A percentile compares a stretch with the other conserved stretches of the same genome.
phyloP scores from a whole-genome alignment of 1,140 invertebrate genomes.

The Drosophila equinoxialis region DNA sequence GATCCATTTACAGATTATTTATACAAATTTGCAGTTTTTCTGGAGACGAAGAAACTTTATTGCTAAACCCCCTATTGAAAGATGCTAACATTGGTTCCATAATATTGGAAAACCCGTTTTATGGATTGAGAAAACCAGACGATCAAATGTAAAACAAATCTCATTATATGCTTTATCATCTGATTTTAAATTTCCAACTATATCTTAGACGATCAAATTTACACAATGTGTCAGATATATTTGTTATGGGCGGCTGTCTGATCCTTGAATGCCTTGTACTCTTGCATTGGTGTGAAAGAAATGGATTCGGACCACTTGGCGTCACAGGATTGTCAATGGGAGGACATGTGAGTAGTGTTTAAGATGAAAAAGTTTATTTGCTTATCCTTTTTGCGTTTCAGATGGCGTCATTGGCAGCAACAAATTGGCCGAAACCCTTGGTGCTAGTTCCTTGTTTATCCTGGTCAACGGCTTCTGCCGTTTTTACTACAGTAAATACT shows the following conservation, averaged over 20 bases:
- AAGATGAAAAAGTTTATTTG: neutral
- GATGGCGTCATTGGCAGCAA: constrained; percentile 98
- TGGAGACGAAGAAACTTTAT: constrained; percentile 95
- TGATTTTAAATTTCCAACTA: neutral
- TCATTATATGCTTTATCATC: neutral
- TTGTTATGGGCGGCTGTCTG: constrained; percentile 99
- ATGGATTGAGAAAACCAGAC: constrained; percentile 95
- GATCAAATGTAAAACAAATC: constrained; percentile 90
- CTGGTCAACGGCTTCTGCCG: constrained; percentile 97
- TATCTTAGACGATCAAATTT: constrained; percentile 92
- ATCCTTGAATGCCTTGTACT: constrained; percentile 96
- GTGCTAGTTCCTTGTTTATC: constrained; percentile 97
- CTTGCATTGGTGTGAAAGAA: constrained; percentile 95
- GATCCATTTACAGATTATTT: constrained; percentile 7
- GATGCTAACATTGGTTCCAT: constrained; percentile 96
- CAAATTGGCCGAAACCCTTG: constrained; percentile 96
- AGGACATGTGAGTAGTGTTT: constrained; percentile 91
- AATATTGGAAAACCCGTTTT: constrained; percentile 98
- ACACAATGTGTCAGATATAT: constrained; percentile 98
- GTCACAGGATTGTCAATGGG: constrained; percentile 99
- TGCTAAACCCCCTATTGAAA: constrained; percentile 93
- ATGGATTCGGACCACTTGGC: constrained; percentile 94
- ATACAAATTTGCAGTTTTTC: constrained; percentile 88
- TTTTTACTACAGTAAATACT: constrained; percentile 93
- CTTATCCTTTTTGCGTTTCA: constrained; percentile 82